Percentiles rank a stretch among this genome's conserved stretches.
phyloP scores from a whole-genome alignment of 1,140 invertebrate species.

The Lordiphosa collinella region DNA sequence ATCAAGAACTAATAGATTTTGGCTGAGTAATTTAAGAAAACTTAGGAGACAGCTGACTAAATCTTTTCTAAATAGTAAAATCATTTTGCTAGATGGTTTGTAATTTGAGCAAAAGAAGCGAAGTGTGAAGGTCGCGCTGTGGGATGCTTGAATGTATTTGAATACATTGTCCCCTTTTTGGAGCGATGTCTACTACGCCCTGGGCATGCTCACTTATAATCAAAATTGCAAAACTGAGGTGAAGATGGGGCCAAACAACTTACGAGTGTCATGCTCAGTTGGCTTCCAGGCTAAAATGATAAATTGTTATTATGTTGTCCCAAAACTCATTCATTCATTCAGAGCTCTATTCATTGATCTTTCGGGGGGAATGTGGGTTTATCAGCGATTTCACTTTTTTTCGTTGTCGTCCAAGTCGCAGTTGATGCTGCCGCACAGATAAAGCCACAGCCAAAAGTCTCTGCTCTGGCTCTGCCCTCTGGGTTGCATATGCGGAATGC shows the following conservation, averaged over 20 bases:
- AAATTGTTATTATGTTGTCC: constrained; percentile 23
- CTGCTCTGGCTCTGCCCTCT: constrained; percentile 9
- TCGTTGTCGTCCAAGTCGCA: constrained; percentile 12
- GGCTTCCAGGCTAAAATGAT: constrained; percentile 21
- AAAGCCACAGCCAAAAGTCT: constrained; percentile 32
- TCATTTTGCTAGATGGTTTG: too few species aligned
- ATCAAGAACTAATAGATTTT: too few species aligned
- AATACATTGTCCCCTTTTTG: too few species aligned
- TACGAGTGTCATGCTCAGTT: constrained; percentile 52
- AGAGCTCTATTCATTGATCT: constrained; percentile 13
- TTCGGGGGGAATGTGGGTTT: constrained; percentile 37
- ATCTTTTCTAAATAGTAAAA: too few species aligned
- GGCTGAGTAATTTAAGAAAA: too few species aligned
- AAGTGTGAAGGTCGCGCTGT: too few species aligned
- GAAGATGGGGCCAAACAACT: constrained; percentile 24
- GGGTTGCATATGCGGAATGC: constrained; percentile 18
- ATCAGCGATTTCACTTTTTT: constrained; percentile 72
- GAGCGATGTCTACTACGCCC: too few species aligned
- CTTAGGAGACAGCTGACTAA: too few species aligned
- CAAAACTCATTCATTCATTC: constrained; percentile 28
- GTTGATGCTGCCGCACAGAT: constrained; percentile 34
- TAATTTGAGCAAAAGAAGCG: too few species aligned
- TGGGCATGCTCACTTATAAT: too few species aligned
- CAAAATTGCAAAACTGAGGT: constrained; percentile 46
- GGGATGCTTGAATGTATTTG: too few species aligned